These are phyloP conservation scores for Chloroceryle inda DNA, from an alignment of 2,797 vertebrate species.

Conservation along the genomic window DNA sequence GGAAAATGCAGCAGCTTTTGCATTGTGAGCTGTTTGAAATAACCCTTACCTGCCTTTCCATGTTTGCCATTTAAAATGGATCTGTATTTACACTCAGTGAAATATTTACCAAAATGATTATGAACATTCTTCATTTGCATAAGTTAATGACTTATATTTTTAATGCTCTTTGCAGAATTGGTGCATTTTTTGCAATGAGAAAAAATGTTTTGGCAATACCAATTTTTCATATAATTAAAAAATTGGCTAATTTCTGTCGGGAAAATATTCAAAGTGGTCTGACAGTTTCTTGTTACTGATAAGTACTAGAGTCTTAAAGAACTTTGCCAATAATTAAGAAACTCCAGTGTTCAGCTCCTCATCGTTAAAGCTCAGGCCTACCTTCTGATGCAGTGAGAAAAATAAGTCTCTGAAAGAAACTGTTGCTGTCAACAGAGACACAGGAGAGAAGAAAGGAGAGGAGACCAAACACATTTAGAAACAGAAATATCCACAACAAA, in stretches of 20 bases:
- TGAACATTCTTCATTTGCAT: slow-evolving; percentile 36
- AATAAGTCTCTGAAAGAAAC: not conserved
- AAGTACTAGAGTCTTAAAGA: not conserved
- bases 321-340: not conserved
- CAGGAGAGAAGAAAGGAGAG: not conserved
- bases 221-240: not conserved
- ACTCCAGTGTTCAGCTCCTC: not conserved
- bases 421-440: not conserved
- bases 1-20: not conserved
- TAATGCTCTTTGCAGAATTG: not conserved
- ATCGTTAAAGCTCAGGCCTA: not conserved
- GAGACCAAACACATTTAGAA: not conserved
- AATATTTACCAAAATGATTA: slow-evolving; percentile 58
- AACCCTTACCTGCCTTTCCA: not conserved
- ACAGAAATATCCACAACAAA: not conserved
- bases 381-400: not conserved
- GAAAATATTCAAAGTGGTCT: not conserved
- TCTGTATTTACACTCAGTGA: slow-evolving; percentile 34
- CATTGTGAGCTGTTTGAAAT: not conserved
- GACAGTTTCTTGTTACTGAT: not conserved
- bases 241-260: not conserved
- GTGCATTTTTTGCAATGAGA: not conserved
- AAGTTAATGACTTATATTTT: slow-evolving; percentile 32
- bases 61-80: slow-evolving; percentile 36
- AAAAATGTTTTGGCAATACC: not conserved